Percentiles rank a stretch among this genome's conserved stretches.
Conservation (phyloP, 2,797 vertebrate species). For the Peromyscus nudipes region DNA sequence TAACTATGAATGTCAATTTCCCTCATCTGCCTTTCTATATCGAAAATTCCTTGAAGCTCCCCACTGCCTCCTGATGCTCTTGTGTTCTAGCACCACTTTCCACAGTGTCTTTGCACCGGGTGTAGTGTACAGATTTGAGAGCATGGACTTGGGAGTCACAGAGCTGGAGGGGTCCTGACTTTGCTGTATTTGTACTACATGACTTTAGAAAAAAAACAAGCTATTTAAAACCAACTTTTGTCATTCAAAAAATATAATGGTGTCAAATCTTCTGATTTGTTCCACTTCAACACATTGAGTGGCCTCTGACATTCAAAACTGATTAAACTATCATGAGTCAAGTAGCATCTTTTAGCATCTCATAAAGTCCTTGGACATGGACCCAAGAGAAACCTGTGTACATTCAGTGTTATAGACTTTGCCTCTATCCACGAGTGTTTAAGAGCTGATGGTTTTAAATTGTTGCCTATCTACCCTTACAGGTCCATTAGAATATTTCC, state of each 20-base stretch:
- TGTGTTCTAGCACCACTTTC: neutral
- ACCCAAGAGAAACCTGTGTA: neutral
- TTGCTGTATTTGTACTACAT: neutral
- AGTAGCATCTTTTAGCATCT: neutral
- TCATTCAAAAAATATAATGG: neutral
- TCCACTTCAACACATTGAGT: neutral
- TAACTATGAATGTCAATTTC: neutral
- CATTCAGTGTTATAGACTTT: neutral
- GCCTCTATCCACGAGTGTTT: neutral
- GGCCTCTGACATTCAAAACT: neutral
- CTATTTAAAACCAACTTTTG: neutral
- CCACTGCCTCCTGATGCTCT: neutral
- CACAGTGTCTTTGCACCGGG: neutral
- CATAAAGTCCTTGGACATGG: neutral
- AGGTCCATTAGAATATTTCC: neutral
- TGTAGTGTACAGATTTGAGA: neutral
- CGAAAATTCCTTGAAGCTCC: neutral
- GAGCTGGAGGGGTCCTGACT: neutral
- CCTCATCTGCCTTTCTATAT: neutral
- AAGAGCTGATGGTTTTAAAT: neutral
- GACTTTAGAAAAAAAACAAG: neutral
- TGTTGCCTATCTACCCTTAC: neutral
- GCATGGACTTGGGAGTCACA: neutral
- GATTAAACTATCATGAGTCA: neutral
- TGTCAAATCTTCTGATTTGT: neutral